Evolutionary conservation across 2,888 invertebrate species (phyloP), one percentile per base, ranked within the genome.

Genomic region (Chloroclystis v-ata): DNA sequence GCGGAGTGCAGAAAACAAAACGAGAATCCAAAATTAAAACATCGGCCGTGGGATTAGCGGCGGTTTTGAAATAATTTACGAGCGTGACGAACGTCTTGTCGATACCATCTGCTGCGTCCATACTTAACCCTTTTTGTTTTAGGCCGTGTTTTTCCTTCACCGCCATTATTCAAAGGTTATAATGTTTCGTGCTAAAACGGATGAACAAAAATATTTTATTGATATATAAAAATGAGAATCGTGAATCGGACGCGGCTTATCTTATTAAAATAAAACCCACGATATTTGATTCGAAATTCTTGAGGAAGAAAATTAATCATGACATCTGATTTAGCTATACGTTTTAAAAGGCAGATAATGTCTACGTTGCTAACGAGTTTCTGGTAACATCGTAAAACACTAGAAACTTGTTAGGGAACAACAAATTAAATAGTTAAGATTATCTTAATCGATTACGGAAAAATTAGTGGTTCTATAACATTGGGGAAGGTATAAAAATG

Each of bases 11-110:
- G 67, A 73, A 70, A 73, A 78, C 75, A 75, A 82, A 75, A 76
- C 67, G 70, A 72, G 73, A 73, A 75, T 66, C 61, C 74, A 77
- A 83, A 86, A 86, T 86, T 86, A 86, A 86, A 84, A 85, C 83
- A 82, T 85, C 78, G 78, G 61, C 76, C 75, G 73, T 72, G 74
- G 76, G 82, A 85, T 86, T 85, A 83, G 84, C 83, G 75, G 77
- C 76, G 83, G 81, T 80, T 84, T 84, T 80, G 76, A 82, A 82
- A 84, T 85, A 83, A 85, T 85, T 86, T 86, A 86, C 78, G 82
- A 82, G 81, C 87, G 84, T 86, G 84, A 85, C 87, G 86, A 78
- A 85, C 78, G 78, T 75, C 71, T 75, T 78, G 78, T 78, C 82
- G 87, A 87, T 87, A 85, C 71, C 82, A 87, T 87, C 87, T 82